Evolutionary conservation across 30 jellyfish, hydroid and myxozoan species (phyloP).

Genomic region (Chrysaora quinquecirrha): DNA sequence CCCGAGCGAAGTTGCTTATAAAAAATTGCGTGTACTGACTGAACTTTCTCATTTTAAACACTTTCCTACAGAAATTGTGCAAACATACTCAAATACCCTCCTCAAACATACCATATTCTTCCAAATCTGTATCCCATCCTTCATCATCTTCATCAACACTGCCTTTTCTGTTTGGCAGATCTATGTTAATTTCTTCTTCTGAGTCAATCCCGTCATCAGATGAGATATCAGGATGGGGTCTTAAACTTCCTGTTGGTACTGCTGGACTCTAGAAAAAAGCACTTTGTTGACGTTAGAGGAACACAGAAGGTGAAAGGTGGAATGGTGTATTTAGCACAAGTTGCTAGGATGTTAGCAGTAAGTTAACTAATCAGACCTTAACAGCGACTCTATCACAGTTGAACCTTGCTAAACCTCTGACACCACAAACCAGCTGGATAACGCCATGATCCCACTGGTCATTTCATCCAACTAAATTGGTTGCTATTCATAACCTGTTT

Average conservation of each 20-base stretch:
- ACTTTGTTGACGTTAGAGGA: not conserved
- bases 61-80: not conserved
- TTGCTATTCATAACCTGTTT: not conserved
- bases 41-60: not conserved
- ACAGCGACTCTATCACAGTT: not conserved
- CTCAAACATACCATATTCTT: conserved; percentile 70
- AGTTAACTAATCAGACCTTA: not conserved
- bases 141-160: conserved; percentile 58
- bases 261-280: not conserved
- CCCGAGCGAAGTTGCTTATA: too few species aligned
- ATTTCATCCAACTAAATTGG: not conserved
- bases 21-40: not conserved
- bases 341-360: too few species aligned
- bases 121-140: conserved; percentile 91
- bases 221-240: conserved; percentile 27
- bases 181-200: conserved; percentile 14
- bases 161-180: not conserved
- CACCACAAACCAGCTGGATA: too few species aligned
- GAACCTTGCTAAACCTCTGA: too few species aligned
- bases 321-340: too few species aligned
- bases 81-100: not conserved
- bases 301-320: not conserved
- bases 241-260: conserved; percentile 62
- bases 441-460: not conserved
- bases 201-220: conserved; percentile 41